Percentiles rank a stretch among this genome's conserved stretches.
phyloP scores from a whole-genome alignment of 2,113 vertebrate species.

The Murina feae region DNA sequence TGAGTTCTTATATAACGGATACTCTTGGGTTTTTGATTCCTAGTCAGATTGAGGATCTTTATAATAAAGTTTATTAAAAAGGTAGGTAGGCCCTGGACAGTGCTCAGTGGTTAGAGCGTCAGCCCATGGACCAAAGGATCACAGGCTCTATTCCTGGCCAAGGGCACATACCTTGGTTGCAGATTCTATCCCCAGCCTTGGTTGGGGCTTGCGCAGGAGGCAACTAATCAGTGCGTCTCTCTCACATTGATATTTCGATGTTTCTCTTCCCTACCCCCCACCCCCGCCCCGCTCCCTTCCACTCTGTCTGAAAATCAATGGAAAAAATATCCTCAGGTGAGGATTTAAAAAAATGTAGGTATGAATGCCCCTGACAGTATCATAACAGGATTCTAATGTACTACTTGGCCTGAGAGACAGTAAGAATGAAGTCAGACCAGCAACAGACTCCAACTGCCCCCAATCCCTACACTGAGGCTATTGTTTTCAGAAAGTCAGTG shows the following conservation, averaged over 20 bases:
- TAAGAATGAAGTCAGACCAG: conserved; percentile 12
- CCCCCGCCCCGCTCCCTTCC: neutral
- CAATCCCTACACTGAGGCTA: neutral
- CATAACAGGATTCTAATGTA: neutral
- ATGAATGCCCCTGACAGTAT: neutral
- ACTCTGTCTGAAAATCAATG: no score
- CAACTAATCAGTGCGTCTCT: no score
- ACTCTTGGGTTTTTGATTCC: neutral
- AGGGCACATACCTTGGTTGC: no score
- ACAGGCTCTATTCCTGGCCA: no score
- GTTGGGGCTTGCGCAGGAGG: no score
- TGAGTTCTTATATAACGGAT: neutral
- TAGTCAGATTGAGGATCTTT: neutral
- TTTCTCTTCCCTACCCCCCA: no score
- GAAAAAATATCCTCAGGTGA: no score
- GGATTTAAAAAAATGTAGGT: neutral
- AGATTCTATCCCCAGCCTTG: no score
- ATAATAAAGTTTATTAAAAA: neutral
- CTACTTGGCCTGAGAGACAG: neutral
- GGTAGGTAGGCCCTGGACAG: neutral
- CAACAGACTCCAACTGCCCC: neutral
- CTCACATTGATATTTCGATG: no score
- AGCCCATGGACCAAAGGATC: no score
- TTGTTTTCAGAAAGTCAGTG: neutral
- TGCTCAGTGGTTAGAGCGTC: no score